A percentile compares a stretch with the other conserved stretches of the same genome.
These are phyloP conservation scores for Aculops lycopersici DNA, from an alignment of 1,140 invertebrate genomes.

Conservation along the genomic window DNA sequence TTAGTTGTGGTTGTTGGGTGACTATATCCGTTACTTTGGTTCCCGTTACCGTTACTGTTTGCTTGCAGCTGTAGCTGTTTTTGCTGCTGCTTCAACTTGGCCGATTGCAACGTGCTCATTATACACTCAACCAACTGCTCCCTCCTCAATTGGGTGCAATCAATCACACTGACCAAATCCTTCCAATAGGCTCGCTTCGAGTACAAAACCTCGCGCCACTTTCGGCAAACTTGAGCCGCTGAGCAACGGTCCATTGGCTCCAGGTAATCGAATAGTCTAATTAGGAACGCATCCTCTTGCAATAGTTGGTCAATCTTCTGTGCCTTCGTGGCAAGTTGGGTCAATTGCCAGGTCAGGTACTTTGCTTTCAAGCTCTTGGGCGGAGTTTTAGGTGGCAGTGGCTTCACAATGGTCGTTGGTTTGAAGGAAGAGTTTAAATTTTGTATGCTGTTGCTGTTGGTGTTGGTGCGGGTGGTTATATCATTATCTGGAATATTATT, in stretches of 20 bases:
- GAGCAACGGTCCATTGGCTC: conserved; percentile 34
- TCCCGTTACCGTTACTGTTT: background rate
- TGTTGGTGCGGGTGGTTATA: no score
- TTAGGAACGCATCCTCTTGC: background rate
- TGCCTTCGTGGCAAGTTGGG: no score
- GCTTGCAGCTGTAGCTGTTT: background rate
- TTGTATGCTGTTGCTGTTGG: no score
- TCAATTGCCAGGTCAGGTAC: no score
- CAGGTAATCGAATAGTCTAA: conserved; percentile 28
- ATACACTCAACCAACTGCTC: no score
- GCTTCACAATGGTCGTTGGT: no score
- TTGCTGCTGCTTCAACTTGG: no score
- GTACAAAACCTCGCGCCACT: conserved; percentile 56
- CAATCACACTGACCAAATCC: conserved; percentile 40
- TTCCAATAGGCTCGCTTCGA: conserved; percentile 41
- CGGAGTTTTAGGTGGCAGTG: no score
- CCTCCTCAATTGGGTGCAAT: conserved; percentile 33
- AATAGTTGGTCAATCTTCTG: background rate
- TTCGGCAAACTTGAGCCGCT: conserved; percentile 36
- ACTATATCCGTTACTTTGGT: background rate
- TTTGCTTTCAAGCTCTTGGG: no score
- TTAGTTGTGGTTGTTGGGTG: background rate
- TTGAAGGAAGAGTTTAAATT: no score
- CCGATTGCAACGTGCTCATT: no score
- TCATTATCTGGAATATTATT: no score